phyloP scores from a whole-genome alignment of 1,140 invertebrate species.

The Antheraea mylitta region DNA sequence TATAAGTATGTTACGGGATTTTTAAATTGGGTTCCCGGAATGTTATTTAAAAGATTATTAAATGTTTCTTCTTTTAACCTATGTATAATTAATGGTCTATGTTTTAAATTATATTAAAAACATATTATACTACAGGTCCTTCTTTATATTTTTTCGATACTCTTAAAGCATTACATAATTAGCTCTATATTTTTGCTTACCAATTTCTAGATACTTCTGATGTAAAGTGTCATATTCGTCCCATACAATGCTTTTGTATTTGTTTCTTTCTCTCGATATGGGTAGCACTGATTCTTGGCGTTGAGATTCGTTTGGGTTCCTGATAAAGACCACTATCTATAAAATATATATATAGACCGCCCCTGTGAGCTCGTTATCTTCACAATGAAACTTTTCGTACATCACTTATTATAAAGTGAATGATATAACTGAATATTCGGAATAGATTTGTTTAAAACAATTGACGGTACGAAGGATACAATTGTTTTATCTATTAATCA shows the following conservation, averaged over 20 bases:
- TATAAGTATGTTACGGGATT: background rate
- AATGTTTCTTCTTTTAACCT: background rate
- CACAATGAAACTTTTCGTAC: too few species aligned
- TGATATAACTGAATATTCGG: too few species aligned
- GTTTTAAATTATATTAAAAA: too few species aligned
- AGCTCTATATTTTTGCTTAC: slow-evolving; percentile 64
- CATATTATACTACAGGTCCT: too few species aligned
- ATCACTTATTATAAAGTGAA: too few species aligned
- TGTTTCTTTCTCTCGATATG: slow-evolving; percentile 88
- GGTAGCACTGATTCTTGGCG: slow-evolving; percentile 86
- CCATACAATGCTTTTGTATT: slow-evolving; percentile 91
- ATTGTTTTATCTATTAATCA: too few species aligned
- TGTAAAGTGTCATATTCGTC: slow-evolving; percentile 94
- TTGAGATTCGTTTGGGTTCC: slow-evolving; percentile 93
- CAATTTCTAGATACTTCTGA: slow-evolving; percentile 95
- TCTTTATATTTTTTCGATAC: too few species aligned
- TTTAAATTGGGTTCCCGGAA: background rate
- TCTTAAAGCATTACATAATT: too few species aligned
- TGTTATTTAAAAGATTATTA: background rate
- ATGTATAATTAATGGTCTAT: background rate
- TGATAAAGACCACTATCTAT: too few species aligned
- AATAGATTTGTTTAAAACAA: too few species aligned
- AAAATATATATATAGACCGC: too few species aligned
- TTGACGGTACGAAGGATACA: too few species aligned
- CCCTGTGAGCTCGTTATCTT: background rate